A percentile compares a stretch with the other conserved stretches of the same genome.
phyloP scores from a whole-genome alignment of 2,888 invertebrate genomes.

The Oithona nana region DNA sequence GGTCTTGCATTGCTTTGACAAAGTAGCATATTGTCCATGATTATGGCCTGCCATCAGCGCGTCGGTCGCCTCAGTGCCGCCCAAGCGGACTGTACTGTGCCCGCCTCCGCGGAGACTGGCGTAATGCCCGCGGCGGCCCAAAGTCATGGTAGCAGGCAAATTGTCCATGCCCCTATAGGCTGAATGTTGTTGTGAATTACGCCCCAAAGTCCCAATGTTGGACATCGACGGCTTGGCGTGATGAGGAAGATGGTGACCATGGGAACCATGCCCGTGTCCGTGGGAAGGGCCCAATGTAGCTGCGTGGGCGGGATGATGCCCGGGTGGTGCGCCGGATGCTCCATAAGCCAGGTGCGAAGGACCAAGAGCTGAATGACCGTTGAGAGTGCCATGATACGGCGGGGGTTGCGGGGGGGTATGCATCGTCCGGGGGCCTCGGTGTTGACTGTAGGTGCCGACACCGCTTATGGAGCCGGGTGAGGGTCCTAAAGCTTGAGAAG shows the following conservation, averaged over 20 bases:
- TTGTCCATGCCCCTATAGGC: background rate
- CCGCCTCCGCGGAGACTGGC: conserved; percentile 1
- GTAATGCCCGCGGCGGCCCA: conserved; percentile 13
- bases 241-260: background rate
- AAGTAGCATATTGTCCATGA: conserved; percentile 73
- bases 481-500: conserved; percentile 24
- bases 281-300: background rate
- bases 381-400: conserved; percentile 23
- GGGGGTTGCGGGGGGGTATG: conserved; percentile 23
- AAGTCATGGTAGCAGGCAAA: conserved; percentile 12
- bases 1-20: conserved; percentile 89
- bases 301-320: background rate
- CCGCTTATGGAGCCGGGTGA: conserved; percentile 38
- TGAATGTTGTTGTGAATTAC: background rate
- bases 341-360: background rate
- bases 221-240: background rate
- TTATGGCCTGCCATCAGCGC: conserved; percentile 36
- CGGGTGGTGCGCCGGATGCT: background rate
- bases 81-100: background rate
- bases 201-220: conserved; percentile 1
- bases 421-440: conserved; percentile 4
- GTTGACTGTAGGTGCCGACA: conserved; percentile 16
- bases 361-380: conserved; percentile 14
- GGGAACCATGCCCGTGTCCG: background rate
- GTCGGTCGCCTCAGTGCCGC: background rate